Evolutionary conservation across 2,113 vertebrate species (phyloP).

Genomic region (Rhadina sibilatrix): DNA sequence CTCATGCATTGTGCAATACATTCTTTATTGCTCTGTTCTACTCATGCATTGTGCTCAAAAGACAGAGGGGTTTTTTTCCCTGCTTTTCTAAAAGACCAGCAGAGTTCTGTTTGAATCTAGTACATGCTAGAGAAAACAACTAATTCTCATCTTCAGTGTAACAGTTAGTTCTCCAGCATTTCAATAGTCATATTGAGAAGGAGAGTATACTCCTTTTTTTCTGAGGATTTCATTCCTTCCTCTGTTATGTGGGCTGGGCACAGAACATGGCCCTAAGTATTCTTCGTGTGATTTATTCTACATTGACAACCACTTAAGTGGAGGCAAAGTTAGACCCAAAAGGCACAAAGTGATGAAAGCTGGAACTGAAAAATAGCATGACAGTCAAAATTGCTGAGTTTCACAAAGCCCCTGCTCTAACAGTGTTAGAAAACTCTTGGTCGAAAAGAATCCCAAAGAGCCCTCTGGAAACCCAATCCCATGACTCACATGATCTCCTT

Average conservation of each 20-base stretch:
- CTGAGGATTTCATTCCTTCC: conserved; percentile 8
- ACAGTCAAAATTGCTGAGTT: conserved; percentile 60
- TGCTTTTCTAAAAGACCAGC: neutral
- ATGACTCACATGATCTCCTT: conserved; percentile 22
- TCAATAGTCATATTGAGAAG: neutral
- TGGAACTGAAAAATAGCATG: conserved; percentile 59
- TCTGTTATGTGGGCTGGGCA: conserved; percentile 27
- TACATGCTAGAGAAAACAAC: neutral
- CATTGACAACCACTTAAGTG: conserved; percentile 61
- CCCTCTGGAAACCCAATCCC: conserved; percentile 21
- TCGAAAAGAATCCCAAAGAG: conserved; percentile 26
- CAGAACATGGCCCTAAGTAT: conserved; percentile 40
- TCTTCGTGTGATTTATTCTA: conserved; percentile 60
- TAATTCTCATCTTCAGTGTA: neutral
- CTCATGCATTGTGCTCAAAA: neutral
- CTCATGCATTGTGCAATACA: conserved; percentile 15
- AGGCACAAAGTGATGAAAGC: conserved; percentile 64
- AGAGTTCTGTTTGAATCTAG: neutral
- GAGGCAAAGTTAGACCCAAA: conserved; percentile 61
- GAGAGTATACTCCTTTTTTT: neutral
- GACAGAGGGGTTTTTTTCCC: neutral
- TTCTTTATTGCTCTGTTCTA: neutral
- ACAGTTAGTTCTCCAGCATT: neutral
- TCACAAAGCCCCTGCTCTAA: conserved; percentile 44
- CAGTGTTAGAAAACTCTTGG: conserved; percentile 37